phyloP scores from a whole-genome alignment of 2,797 vertebrate genomes.

The Rhinoraja longicauda region DNA sequence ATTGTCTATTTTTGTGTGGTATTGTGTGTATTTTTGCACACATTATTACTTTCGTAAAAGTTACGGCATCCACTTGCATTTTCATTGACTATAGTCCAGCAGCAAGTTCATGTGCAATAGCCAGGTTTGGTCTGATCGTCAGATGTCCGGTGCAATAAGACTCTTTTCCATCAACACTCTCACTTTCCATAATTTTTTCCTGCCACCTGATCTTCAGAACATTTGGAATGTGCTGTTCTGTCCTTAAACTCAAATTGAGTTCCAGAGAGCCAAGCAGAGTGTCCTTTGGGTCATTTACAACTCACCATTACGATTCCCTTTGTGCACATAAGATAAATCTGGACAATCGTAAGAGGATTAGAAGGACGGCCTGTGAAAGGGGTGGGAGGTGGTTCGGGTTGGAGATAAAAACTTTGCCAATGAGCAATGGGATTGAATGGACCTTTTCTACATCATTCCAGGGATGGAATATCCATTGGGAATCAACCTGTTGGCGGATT shows the following conservation, averaged over 20 bases:
- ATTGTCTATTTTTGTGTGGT: neutral
- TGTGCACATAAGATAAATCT: neutral
- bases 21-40: neutral
- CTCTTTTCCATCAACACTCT: neutral
- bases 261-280: too few relatives aligned
- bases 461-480: neutral
- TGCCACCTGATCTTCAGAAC: neutral
- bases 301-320: neutral
- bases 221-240: too few relatives aligned
- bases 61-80: neutral
- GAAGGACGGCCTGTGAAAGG: neutral
- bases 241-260: too few relatives aligned
- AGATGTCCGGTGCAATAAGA: neutral
- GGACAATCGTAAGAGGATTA: neutral
- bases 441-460: neutral
- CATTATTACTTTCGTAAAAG: neutral
- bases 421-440: neutral
- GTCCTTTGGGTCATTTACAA: too few relatives aligned
- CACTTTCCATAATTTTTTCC: neutral
- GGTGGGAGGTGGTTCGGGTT: neutral
- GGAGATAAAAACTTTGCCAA: neutral
- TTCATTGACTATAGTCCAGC: neutral
- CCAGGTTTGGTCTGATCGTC: neutral
- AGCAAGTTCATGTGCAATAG: neutral
- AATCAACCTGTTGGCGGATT: too few relatives aligned